A percentile compares a stretch with the other conserved stretches of the same genome.
These are phyloP conservation scores for Marasmarcha lunaedactyla DNA, from an alignment of 2,888 invertebrate species.

Conservation along the genomic window DNA sequence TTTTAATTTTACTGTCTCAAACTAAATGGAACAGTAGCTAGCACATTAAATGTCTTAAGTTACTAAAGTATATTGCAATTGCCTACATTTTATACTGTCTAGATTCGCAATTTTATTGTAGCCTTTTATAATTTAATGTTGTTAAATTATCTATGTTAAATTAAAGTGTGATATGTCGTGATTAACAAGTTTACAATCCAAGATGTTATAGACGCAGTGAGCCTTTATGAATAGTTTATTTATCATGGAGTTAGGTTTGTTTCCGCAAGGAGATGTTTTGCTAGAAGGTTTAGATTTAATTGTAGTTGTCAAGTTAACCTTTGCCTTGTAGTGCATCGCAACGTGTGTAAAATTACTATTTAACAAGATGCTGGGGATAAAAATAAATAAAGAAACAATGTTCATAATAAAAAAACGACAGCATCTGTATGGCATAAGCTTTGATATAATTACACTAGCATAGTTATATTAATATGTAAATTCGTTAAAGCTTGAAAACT, in stretches of 20 bases:
- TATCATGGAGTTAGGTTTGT: background rate
- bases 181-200: conserved; percentile 3
- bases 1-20: conserved; percentile 45
- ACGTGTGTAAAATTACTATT: background rate
- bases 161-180: conserved; percentile 54
- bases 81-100: conserved; percentile 26
- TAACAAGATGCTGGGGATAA: too few relatives aligned
- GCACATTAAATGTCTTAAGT: conserved; percentile 34
- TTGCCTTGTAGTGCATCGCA: background rate
- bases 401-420: too few relatives aligned
- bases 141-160: conserved; percentile 37
- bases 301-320: background rate
- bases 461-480: too few relatives aligned
- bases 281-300: background rate
- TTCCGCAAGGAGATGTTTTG: background rate
- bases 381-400: too few relatives aligned
- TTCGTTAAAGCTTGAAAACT: too few relatives aligned
- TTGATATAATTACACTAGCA: too few relatives aligned
- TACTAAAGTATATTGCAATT: conserved; percentile 28
- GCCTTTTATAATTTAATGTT: conserved; percentile 28
- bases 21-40: conserved; percentile 31
- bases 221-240: background rate
- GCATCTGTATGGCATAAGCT: too few relatives aligned
- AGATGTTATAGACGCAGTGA: background rate
- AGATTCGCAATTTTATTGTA: conserved; percentile 19